phyloP scores from a whole-genome alignment of 2,797 vertebrate genomes.

The Antennarius maculatus region DNA sequence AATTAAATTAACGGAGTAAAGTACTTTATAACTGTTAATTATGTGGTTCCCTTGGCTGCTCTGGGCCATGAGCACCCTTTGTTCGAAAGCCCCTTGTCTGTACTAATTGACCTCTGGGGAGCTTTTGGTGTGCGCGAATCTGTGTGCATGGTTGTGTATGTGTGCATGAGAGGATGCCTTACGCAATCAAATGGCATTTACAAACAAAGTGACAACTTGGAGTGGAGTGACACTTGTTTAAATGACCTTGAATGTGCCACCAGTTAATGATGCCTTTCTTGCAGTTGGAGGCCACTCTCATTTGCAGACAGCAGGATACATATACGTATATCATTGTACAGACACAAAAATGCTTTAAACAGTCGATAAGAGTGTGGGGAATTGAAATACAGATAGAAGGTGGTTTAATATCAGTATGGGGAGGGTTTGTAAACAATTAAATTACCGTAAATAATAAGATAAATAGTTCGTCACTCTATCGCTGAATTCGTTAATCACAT shows the following conservation, averaged over 20 bases:
- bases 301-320: no score
- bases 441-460: no score
- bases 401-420: no score
- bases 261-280: slow-evolving; percentile 64
- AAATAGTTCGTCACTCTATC: no score
- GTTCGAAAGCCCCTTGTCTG: slow-evolving; percentile 87
- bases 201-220: slow-evolving; percentile 86
- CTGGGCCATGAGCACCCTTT: slow-evolving; percentile 85
- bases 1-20: slow-evolving; percentile 86
- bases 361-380: no score
- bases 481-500: no score
- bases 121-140: slow-evolving; percentile 68
- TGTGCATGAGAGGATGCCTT: slow-evolving; percentile 74
- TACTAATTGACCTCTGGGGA: slow-evolving; percentile 87
- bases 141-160: slow-evolving; percentile 26
- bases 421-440: no score
- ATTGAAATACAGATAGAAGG: no score
- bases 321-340: no score
- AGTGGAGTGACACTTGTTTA: slow-evolving; percentile 80
- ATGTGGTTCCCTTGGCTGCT: slow-evolving; percentile 81
- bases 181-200: slow-evolving; percentile 84
- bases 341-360: no score
- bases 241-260: slow-evolving; percentile 83
- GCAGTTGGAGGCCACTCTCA: neutral
- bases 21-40: slow-evolving; percentile 90